Evolutionary conservation across 2,797 vertebrate species (phyloP).

Genomic region (Galagoides demidoff): DNA sequence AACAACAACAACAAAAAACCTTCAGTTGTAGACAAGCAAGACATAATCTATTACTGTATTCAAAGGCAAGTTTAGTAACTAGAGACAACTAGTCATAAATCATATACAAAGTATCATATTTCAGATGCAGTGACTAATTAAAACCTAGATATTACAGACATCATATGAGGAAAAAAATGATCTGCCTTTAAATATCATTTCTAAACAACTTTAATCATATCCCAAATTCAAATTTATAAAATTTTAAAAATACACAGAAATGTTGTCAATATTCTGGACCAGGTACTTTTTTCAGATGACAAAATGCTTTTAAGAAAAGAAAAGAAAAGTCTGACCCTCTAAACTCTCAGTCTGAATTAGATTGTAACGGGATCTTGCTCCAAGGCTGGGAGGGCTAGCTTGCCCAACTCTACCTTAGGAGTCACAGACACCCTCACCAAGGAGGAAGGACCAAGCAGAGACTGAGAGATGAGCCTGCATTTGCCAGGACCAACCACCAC

Average conservation of each 20-base stretch:
- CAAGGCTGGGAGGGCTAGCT: neutral
- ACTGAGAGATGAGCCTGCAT: neutral
- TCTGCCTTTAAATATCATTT: constrained; percentile 46
- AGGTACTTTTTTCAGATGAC: neutral
- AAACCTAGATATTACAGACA: neutral
- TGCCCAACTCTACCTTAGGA: neutral
- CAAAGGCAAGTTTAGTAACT: constrained; percentile 39
- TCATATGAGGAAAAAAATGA: neutral
- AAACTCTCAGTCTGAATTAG: neutral
- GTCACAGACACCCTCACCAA: neutral
- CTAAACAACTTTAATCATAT: constrained; percentile 29
- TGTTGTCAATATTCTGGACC: neutral
- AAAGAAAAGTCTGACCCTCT: neutral
- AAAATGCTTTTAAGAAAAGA: neutral
- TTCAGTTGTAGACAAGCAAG: neutral
- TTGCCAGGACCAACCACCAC: neutral
- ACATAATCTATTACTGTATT: constrained; percentile 28
- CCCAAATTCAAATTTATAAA: neutral
- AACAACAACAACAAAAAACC: neutral
- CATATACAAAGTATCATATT: neutral
- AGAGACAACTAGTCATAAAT: neutral
- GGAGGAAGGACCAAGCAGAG: neutral
- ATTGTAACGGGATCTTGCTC: neutral
- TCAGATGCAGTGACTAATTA: neutral
- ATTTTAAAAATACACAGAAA: neutral